These are phyloP conservation scores for Piaya cayana DNA, from an alignment of 2,113 vertebrate genomes.

Conservation along the genomic window DNA sequence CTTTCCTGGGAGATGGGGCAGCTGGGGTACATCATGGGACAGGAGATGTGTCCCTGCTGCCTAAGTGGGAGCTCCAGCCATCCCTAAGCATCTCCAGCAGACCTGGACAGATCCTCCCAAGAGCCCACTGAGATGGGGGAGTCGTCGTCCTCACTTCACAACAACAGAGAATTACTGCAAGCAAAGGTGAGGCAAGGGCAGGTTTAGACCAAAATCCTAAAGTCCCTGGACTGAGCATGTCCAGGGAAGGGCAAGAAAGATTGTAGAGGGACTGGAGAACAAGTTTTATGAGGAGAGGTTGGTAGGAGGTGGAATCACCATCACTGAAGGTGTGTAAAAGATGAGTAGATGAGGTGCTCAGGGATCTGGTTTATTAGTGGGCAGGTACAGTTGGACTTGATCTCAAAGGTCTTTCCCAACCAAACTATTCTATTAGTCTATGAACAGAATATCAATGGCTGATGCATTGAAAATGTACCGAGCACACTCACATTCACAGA, in stretches of 20 bases:
- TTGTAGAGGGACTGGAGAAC: too few species aligned
- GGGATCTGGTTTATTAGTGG: too few species aligned
- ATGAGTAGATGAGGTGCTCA: too few species aligned
- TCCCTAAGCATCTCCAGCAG: background rate
- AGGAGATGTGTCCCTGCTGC: background rate
- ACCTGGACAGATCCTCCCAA: background rate
- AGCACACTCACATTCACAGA: background rate
- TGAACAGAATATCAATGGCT: background rate
- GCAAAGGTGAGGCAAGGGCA: background rate
- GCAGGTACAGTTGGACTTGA: too few species aligned
- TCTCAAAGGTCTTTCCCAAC: too few species aligned
- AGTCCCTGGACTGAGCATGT: fast-evolving
- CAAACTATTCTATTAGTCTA: too few species aligned
- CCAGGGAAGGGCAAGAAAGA: too few species aligned
- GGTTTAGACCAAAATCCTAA: background rate
- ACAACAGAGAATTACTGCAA: background rate
- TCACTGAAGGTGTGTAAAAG: too few species aligned
- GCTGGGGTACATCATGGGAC: background rate
- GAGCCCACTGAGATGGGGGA: background rate
- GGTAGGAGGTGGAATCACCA: too few species aligned
- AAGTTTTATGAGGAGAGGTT: too few species aligned
- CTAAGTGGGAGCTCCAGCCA: background rate
- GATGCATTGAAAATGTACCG: background rate
- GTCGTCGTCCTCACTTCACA: background rate
- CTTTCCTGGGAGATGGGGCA: background rate